These are phyloP conservation scores for Cremastobaeus sp. DNA, from an alignment of 2,888 invertebrate species.

Conservation along the genomic window DNA sequence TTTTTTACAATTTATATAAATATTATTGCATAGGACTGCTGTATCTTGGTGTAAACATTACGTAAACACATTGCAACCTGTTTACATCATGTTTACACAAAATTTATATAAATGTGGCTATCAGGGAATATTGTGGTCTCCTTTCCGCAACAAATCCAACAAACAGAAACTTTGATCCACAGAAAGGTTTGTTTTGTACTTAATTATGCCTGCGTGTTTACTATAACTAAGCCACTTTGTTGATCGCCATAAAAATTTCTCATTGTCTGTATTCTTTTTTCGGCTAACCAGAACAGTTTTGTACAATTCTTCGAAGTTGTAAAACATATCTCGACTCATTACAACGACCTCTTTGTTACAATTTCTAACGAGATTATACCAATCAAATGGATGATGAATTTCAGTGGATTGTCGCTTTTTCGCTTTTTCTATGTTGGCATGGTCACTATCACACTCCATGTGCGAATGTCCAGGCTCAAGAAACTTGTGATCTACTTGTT, in stretches of 20 bases:
- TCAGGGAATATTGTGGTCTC: no score
- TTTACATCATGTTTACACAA: no score
- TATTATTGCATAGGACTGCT: no score
- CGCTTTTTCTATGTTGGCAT: conserved; percentile 15
- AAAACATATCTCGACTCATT: background rate
- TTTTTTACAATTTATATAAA: no score
- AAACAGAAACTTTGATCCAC: background rate
- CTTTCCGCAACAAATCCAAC: background rate
- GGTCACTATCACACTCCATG: conserved; percentile 30
- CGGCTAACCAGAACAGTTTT: background rate
- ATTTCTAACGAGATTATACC: conserved; percentile 10
- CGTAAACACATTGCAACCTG: no score
- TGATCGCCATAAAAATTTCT: background rate
- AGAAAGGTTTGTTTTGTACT: conserved; percentile 3
- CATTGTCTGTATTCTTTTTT: background rate
- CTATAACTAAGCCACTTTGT: conserved; percentile 1
- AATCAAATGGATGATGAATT: conserved; percentile 24
- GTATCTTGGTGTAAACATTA: no score
- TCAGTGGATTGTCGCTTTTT: conserved; percentile 1
- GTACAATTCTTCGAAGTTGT: background rate
- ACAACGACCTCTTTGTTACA: background rate
- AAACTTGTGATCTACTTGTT: conserved; percentile 41
- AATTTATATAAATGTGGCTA: no score
- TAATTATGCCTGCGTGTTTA: background rate
- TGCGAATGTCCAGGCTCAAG: conserved; percentile 31